Evolutionary conservation across 2,113 vertebrate genomes (phyloP), one percentile per base, ranked within the genome.

Genomic region (Peucedramus taeniatus): DNA sequence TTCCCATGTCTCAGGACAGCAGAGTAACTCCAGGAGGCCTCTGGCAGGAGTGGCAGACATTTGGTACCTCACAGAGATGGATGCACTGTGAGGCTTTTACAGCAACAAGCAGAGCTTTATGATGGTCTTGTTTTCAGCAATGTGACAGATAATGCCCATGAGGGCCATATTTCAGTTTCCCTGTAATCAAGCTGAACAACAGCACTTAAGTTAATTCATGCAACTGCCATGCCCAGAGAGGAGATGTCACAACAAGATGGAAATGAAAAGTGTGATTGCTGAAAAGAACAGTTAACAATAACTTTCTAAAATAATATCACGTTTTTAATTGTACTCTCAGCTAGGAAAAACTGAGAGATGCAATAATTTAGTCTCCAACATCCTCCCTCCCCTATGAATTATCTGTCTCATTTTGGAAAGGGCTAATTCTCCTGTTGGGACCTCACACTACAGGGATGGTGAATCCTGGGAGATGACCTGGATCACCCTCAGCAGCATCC

Each of bases 161-260:
- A 91, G 94, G 78, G 60, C 59, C 44, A 69, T 83, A 94, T 95
- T 96, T 96, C 90, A 94, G 54, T 63, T 94, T 80, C 71, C 75
- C 66, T 45, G 79, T 96, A 93, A 97, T 96, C 92, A 91, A 94
- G 72, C 88, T 94, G 68, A 96, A 94, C 92, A 97, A 86, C 90
- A 96, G 93, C 75, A 95, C 90, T 97, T 92, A 86, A 80, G 64
- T 92, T 96, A 96, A 97, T 95, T 96, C 92, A 87, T 81, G 71
- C 64, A 86, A 81, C 76, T 96, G 90, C 76, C 86, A 90, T 68
- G 87, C 19, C 68, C 90, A 70, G 79, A 86, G 45, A 94, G 59
- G 71, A 94, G 90, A 84, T 94, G 90, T 88, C 96, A 96, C 90
- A 95, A 90, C 63, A 93, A 39, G 54, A 80, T 83, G 83, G 84